Evolutionary conservation across 2,797 vertebrate genomes (phyloP).

Genomic region (Odontamblyopus lacepedii): DNA sequence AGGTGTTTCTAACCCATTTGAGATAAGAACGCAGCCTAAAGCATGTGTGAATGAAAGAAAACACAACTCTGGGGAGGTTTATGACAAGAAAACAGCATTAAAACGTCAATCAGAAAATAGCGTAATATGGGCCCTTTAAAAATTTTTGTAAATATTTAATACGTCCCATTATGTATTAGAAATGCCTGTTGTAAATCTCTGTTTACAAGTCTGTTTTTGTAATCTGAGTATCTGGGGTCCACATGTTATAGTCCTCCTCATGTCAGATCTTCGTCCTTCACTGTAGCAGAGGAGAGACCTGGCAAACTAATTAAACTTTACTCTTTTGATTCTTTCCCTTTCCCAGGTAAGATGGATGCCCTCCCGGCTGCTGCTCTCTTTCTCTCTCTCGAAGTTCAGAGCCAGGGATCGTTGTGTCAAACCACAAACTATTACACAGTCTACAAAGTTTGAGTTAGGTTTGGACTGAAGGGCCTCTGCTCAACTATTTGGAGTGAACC

Average conservation of each 20-base stretch:
- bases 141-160: not conserved
- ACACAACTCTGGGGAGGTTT: too few relatives aligned
- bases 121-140: too few relatives aligned
- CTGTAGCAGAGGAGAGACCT: slow-evolving; percentile 25
- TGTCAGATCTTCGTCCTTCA: slow-evolving; percentile 10
- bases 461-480: not conserved
- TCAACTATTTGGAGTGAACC: not conserved
- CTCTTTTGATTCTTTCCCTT: slow-evolving; percentile 18
- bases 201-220: not conserved
- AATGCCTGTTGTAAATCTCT: not conserved
- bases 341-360: slow-evolving; percentile 10
- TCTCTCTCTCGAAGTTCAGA: not conserved
- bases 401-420: slow-evolving; percentile 20
- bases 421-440: not conserved
- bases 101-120: too few relatives aligned
- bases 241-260: slow-evolving; percentile 4
- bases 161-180: not conserved
- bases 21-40: too few relatives aligned
- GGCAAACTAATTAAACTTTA: slow-evolving; percentile 26
- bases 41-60: too few relatives aligned
- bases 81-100: too few relatives aligned
- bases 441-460: not conserved
- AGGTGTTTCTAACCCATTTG: too few relatives aligned
- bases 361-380: slow-evolving; percentile 14
- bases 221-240: not conserved